A percentile compares a stretch with the other conserved stretches of the same genome.
Evolutionary conservation across 2,113 vertebrate species (phyloP).

Genomic region (Prionailurus viverrinus): DNA sequence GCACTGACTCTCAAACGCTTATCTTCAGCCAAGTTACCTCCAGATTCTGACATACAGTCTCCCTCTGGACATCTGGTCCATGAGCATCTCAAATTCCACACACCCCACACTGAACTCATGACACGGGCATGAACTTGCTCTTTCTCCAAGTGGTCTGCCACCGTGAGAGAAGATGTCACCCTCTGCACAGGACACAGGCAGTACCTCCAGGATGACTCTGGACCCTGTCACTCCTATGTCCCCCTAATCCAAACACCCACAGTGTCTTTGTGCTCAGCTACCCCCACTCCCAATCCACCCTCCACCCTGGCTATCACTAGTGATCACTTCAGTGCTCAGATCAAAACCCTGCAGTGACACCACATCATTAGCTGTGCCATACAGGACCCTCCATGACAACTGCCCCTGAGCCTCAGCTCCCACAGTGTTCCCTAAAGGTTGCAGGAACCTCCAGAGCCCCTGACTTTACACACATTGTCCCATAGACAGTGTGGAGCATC

Average conservation of each 20-base stretch:
- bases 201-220: not conserved
- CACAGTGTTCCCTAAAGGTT: accelerated
- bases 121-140: not conserved
- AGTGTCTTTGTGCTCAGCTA: not conserved
- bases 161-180: not conserved
- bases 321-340: not conserved
- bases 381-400: not conserved
- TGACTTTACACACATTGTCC: not conserved
- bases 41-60: not conserved
- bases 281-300: not conserved
- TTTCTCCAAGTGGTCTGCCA: not conserved
- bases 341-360: not conserved
- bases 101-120: not conserved
- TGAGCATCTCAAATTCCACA: not conserved
- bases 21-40: not conserved
- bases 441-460: not conserved
- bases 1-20: not conserved
- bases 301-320: not conserved
- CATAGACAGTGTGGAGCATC: not conserved
- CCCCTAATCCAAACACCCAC: not conserved
- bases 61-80: not conserved
- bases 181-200: not conserved
- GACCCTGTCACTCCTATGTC: not conserved
- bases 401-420: not conserved
- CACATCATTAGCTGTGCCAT: not conserved